Base-by-base conservation (phyloP, 2,113 vertebrate species). In the Hucho hucho region DNA sequence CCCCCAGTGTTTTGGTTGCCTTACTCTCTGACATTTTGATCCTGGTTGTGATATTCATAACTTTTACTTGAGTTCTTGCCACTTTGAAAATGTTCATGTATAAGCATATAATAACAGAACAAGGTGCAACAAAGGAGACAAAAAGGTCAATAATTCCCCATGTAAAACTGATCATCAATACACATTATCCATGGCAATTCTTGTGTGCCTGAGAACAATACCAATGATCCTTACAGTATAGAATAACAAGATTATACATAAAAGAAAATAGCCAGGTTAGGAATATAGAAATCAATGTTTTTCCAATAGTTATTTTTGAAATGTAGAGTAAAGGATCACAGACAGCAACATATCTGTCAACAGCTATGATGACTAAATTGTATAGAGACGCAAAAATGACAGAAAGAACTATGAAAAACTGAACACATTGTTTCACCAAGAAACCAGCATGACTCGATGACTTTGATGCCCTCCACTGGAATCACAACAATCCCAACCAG, bases 401-500 rank as follows among this genome's bases (percentile, higher is more conserved):
- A 32, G 66, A 47, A 11, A 53, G 77, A 43, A 73, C 70, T 59
- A 18, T 75, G 29, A 22, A 77, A 73, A 20, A 77, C 24, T 24
- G 66, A 69, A 73, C 75, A 81, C 14, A 77, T 73, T 43, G 46
- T 20, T 5, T 61, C 46, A 2, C 79, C 79, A 46, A 77, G 69
- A 69, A 77, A 74, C 79, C 75, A 81, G 58, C 79, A 81, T 64
- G 64, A 59, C 59, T 81, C 70, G 11, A 81, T 43, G 3, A 76
- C 69, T 28, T 61, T 61, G 5, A 77, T 46, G 65, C 59, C 61
- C 6, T 66, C 95, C 18, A 88, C 93, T 25, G 94, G 93, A 92
- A 95, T 94, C 70, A 95, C 74, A 26, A 93, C 58, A 46, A 70
- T 18, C 28, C 80, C 80, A 25, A 79, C 29, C 32, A 79, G 71